Base-by-base conservation (phyloP, 1,140 invertebrate species). In the Agraylea sexmaculata region DNA sequence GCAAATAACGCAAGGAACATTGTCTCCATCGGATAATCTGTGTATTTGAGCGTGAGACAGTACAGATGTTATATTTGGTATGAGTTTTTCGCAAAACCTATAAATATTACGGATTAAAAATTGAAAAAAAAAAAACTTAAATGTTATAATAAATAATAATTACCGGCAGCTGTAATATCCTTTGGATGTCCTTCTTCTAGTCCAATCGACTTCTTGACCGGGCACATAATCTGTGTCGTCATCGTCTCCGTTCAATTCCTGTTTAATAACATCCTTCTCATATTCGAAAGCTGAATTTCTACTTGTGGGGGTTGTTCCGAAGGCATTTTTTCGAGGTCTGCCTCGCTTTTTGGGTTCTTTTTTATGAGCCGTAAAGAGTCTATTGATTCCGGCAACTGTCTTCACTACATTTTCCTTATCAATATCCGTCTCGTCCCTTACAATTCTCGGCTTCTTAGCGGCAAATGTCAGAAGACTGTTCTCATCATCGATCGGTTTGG, bases 221-320 rank as follows among this genome's bases (percentile, higher is more conserved):
- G 39, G 39, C 20, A 41, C 17, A 19, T 45, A 45, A 30, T 45
- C 43, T 5, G 33, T 32, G 20, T 45, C 43, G 23, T 34, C 43
- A 19, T 33, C 39, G 11, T 41, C n/a, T n/a, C n/a, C 39, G 15
- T 34, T 34, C 12, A 32, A 32, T 34, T 41, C 39, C 8, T 4
- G 12, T 23, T 41, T 41, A 20, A 41, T 32, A 12, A 41, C 31
- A 19, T 8, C 29, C 10, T 41, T 32, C 21, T 34, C 23, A 41
- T 34, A n/a, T n/a, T n/a, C n/a, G n/a, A n/a, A 41, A 12, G 39
- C 16, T 5, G 12, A 16, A 25, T 41, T 30, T 25, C 39, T 41
- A 25, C 34, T 32, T 6, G 20, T 8, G 28, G 34, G 12, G n/a
- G 28, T 20, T 28, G 23, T 13, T 13, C 20, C 12, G 23, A 11